Evolutionary conservation across 1,140 invertebrate genomes (phyloP).

Genomic region (Philotrypesis tridentata): DNA sequence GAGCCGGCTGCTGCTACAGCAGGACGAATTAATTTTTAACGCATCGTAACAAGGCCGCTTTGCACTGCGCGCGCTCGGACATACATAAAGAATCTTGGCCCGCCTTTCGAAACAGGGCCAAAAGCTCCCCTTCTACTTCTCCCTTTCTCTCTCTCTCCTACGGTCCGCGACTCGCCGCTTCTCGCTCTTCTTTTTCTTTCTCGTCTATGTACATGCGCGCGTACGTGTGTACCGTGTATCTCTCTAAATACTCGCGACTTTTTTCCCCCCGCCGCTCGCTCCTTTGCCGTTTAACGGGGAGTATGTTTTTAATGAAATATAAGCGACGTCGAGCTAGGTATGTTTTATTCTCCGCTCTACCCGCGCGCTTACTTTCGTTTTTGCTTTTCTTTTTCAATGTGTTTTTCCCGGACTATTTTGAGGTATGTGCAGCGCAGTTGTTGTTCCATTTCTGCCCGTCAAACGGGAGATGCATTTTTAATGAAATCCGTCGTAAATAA

Average conservation of each 20-base stretch:
- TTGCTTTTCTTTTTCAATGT: not conserved
- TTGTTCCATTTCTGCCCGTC: too few species aligned
- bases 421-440: too few species aligned
- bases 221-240: not conserved
- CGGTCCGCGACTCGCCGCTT: too few species aligned
- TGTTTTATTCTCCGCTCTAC: not conserved
- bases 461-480: slow-evolving; percentile 27
- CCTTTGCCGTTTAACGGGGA: slow-evolving; percentile 8
- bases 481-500: slow-evolving; percentile 1
- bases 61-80: not conserved
- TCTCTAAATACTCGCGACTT: slow-evolving; percentile 42
- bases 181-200: slow-evolving; percentile 54
- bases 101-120: slow-evolving; percentile 1
- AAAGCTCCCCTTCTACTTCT: not conserved
- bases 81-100: slow-evolving; percentile 33
- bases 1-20: not conserved
- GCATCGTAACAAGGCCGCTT: slow-evolving; percentile 44
- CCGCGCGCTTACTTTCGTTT: too few species aligned
- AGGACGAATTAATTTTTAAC: slow-evolving; percentile 52
- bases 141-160: not conserved
- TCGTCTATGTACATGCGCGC: too few species aligned
- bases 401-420: too few species aligned
- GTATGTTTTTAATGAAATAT: slow-evolving; percentile 38
- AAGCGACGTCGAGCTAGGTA: not conserved
- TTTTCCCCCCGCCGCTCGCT: slow-evolving; percentile 23